Percentiles rank a stretch among this genome's conserved stretches.
Conservation (phyloP, 2,888 invertebrate genomes). For the Kuschelorhynchus macadamiae region DNA sequence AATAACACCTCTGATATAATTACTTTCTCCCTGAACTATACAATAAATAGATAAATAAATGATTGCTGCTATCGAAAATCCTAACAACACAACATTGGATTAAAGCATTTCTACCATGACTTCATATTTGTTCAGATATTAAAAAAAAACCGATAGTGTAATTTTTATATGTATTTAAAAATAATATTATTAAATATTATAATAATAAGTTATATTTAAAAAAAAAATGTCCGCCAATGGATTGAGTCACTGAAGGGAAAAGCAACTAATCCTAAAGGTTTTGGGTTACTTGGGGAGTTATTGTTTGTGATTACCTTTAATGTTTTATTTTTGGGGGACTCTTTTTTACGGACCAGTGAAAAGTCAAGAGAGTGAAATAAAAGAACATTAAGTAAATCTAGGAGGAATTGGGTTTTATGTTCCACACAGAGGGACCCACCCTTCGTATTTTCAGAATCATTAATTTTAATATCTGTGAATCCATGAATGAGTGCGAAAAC, state of each 20-base stretch:
- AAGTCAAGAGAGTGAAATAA: slow-evolving; percentile 33
- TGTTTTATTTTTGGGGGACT: slow-evolving; percentile 28
- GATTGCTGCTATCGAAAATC: no score
- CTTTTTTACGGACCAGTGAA: slow-evolving; percentile 29
- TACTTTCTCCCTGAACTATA: no score
- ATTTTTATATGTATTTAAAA: no score
- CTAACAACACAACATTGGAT: no score
- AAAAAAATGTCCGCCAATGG: slow-evolving; percentile 14
- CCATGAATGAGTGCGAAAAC: background rate
- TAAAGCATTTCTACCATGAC: no score
- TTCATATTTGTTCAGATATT: no score
- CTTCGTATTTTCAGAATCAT: slow-evolving; percentile 25
- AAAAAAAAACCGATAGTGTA: no score
- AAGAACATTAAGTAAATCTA: slow-evolving; percentile 34
- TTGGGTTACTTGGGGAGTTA: slow-evolving; percentile 26
- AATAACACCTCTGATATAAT: no score
- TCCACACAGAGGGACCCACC: slow-evolving; percentile 16
- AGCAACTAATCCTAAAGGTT: slow-evolving; percentile 22
- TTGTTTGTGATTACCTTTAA: slow-evolving; percentile 37
- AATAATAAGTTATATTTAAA: no score
- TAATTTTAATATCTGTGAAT: slow-evolving; percentile 27
- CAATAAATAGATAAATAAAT: no score
- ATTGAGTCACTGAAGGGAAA: slow-evolving; percentile 15
- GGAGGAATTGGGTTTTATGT: slow-evolving; percentile 34
- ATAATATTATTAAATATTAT: no score